These are phyloP conservation scores for Illadopsis cleaveri DNA, from an alignment of 2,113 vertebrate genomes.

Conservation along the genomic window DNA sequence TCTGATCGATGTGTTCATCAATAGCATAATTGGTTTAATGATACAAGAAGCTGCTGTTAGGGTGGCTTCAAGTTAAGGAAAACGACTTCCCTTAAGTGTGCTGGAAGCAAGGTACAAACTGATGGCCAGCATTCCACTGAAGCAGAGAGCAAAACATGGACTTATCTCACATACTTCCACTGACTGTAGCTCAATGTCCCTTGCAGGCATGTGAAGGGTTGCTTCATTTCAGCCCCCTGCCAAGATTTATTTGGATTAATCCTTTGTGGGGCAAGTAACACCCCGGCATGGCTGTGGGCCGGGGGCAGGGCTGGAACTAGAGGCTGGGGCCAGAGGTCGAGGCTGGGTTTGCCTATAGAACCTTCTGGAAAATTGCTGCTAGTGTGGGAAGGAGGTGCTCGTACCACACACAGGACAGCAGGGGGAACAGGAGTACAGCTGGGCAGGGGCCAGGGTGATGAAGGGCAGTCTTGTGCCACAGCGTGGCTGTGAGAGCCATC, in stretches of 20 bases:
- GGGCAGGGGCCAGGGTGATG: fast-evolving
- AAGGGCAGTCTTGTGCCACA: fast-evolving
- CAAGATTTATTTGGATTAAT: too few relatives aligned
- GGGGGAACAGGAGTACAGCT: too few relatives aligned
- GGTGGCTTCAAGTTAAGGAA: not conserved
- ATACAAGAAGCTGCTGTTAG: not conserved
- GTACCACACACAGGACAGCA: fast-evolving
- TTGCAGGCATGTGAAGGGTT: fast-evolving
- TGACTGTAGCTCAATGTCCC: fast-evolving
- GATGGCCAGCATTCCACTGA: not conserved
- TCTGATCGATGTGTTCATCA: not conserved
- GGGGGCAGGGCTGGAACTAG: too few relatives aligned
- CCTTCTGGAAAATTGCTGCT: not conserved
- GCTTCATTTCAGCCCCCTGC: fast-evolving
- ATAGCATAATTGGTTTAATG: not conserved
- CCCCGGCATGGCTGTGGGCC: fast-evolving
- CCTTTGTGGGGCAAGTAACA: fast-evolving
- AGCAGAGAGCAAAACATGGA: fast-evolving
- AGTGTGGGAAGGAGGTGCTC: fast-evolving
- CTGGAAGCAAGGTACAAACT: fast-evolving
- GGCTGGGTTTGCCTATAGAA: not conserved
- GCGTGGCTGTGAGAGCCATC: fast-evolving
- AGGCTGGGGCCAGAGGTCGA: fast-evolving
- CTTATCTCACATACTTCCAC: fast-evolving
- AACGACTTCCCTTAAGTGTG: fast-evolving